Evolutionary conservation across 2,888 invertebrate genomes (phyloP).

Genomic region (Corythucha ciliata): DNA sequence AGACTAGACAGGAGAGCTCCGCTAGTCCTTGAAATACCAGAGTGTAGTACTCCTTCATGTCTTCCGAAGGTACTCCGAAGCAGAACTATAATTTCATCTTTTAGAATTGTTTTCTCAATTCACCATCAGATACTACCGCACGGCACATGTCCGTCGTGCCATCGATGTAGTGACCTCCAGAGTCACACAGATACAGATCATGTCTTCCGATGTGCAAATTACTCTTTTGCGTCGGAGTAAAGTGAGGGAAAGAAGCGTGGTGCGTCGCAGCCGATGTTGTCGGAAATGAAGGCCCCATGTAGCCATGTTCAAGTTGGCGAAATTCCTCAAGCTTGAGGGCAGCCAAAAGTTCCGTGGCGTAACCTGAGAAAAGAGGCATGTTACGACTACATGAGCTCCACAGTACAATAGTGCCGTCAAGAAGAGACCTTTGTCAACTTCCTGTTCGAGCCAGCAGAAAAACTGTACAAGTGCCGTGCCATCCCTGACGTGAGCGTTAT

Average conservation of each 20-base stretch:
- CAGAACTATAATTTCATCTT: no score
- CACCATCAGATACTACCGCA: constrained; percentile 56
- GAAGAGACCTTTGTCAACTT: no score
- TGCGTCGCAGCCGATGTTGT: constrained; percentile 87
- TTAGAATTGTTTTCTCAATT: no score
- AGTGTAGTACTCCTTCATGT: constrained; percentile 74
- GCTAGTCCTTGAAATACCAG: constrained; percentile 84
- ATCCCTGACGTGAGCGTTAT: constrained; percentile 69
- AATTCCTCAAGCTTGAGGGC: constrained; percentile 61
- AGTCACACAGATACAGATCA: constrained; percentile 88
- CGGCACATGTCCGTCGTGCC: constrained; percentile 93
- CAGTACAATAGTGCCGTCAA: constrained; percentile 21
- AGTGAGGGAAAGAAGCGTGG: constrained; percentile 90
- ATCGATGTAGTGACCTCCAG: constrained; percentile 73
- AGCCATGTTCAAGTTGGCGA: constrained; percentile 62
- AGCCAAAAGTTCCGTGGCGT: constrained; percentile 64
- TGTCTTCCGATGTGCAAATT: constrained; percentile 56
- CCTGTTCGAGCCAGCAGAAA: constrained; percentile 73
- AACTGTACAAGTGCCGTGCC: constrained; percentile 73
- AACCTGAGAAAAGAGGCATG: constrained; percentile 40
- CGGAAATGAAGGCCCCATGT: constrained; percentile 74
- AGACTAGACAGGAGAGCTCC: constrained; percentile 58
- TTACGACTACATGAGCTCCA: no score
- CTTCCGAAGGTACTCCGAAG: constrained; percentile 63
- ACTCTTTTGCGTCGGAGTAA: constrained; percentile 55